Conservation (phyloP, 2,113 vertebrate genomes). For the Cricetomys ansorgei region DNA sequence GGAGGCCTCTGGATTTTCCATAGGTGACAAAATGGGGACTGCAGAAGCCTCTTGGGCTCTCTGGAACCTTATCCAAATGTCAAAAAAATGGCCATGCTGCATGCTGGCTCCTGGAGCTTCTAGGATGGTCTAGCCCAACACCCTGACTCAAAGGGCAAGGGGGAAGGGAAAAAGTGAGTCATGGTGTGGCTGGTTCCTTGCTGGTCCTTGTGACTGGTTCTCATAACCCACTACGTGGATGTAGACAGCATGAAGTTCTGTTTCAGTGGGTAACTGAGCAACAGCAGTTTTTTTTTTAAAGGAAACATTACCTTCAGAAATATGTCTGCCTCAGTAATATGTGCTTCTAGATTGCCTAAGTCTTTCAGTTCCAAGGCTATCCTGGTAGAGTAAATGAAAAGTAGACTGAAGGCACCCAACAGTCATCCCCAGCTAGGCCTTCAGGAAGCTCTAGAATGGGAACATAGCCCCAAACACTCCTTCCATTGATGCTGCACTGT, state of each 20-base stretch:
- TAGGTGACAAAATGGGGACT: background rate
- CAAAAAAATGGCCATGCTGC: background rate
- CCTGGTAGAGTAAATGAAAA: conserved; percentile 64
- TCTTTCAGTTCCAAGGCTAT: conserved; percentile 85
- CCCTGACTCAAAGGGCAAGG: background rate
- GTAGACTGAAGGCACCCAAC: background rate
- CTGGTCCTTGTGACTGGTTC: no score
- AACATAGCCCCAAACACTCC: background rate
- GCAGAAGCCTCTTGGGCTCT: background rate
- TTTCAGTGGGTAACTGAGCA: background rate
- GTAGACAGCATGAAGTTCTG: conserved; percentile 28
- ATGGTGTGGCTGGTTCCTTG: background rate
- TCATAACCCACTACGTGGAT: background rate
- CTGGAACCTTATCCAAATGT: background rate
- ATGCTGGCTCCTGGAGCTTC: background rate
- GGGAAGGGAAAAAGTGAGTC: background rate
- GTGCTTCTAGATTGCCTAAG: conserved; percentile 86
- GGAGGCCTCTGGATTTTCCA: background rate
- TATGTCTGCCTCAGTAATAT: conserved; percentile 84
- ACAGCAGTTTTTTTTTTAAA: conserved; percentile 36
- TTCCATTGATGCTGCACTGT: background rate
- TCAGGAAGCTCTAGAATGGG: background rate
- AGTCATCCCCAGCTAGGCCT: background rate
- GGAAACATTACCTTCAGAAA: conserved; percentile 48
- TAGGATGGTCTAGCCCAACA: background rate